Evolutionary conservation across 2,797 vertebrate genomes (phyloP).

Genomic region (Gallirallus australis): DNA sequence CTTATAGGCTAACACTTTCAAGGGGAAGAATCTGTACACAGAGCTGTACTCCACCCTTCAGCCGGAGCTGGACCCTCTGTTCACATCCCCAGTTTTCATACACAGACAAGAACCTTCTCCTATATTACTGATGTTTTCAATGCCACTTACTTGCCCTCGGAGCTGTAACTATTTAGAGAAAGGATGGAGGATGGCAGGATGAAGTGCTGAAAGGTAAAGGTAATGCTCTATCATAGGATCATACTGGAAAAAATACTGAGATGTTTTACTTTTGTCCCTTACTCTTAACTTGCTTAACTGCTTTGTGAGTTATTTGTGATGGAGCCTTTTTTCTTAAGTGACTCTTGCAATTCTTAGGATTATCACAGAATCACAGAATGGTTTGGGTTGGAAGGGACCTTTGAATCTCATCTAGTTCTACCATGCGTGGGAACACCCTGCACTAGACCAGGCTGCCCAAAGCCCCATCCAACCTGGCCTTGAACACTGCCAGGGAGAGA

Average conservation of each 20-base stretch:
- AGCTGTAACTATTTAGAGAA: background rate
- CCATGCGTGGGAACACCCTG: background rate
- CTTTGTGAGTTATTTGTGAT: background rate
- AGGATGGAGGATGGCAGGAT: background rate
- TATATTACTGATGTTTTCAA: too few relatives aligned
- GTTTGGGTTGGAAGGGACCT: background rate
- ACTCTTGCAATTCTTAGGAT: background rate
- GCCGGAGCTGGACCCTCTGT: too few relatives aligned
- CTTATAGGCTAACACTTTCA: background rate
- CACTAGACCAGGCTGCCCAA: background rate
- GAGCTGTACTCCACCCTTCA: too few relatives aligned
- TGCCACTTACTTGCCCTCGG: too few relatives aligned
- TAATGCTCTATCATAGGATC: background rate
- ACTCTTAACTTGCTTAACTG: background rate
- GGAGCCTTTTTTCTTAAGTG: background rate
- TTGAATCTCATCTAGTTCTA: background rate
- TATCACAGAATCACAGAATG: background rate
- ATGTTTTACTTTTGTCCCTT: background rate
- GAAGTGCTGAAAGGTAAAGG: background rate
- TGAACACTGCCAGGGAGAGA: background rate
- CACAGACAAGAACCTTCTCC: too few relatives aligned
- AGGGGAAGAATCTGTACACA: too few relatives aligned
- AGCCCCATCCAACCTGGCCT: background rate
- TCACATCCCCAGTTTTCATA: too few relatives aligned
- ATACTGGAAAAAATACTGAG: background rate